Percentiles rank a stretch among this genome's conserved stretches.
Conservation (phyloP, 2,888 invertebrate genomes). For the Diogma glabrata region DNA sequence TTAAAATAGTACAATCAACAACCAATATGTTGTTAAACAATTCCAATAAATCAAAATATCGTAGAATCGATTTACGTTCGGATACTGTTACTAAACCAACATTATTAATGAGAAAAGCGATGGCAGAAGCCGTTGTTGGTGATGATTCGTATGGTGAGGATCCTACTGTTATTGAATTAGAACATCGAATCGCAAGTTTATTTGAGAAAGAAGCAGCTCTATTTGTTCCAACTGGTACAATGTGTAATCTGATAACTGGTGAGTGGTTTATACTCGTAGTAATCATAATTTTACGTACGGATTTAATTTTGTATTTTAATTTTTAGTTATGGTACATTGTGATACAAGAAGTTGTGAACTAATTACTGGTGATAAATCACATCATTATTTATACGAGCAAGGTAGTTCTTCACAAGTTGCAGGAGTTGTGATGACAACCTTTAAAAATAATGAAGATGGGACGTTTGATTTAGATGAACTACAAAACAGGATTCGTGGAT, state of each 20-base stretch:
- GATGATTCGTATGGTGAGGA: conserved; percentile 91
- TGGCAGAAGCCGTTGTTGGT: conserved; percentile 75
- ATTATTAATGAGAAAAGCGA: conserved; percentile 71
- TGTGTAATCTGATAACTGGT: conserved; percentile 90
- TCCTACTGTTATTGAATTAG: conserved; percentile 73
- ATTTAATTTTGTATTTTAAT: background rate
- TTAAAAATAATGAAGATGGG: conserved; percentile 71
- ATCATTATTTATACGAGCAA: conserved; percentile 83
- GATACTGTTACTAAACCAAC: conserved; percentile 86
- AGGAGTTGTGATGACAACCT: conserved; percentile 60
- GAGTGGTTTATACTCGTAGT: conserved; percentile 32
- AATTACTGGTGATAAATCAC: conserved; percentile 73
- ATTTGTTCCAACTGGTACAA: conserved; percentile 85
- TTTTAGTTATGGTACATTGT: conserved; percentile 84
- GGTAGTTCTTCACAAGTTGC: conserved; percentile 66
- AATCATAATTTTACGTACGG: background rate
- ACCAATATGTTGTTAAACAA: too few species aligned
- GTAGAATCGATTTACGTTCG: conserved; percentile 71
- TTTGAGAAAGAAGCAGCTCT: conserved; percentile 82
- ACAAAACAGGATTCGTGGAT: conserved; percentile 49
- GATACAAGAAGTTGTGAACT: conserved; percentile 73
- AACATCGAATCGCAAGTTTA: conserved; percentile 60
- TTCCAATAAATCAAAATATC: too few species aligned
- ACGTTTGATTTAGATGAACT: conserved; percentile 69
- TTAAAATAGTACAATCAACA: too few species aligned